These are phyloP conservation scores for Drosophila tristis DNA, from an alignment of 1,140 invertebrate genomes.

Conservation along the genomic window DNA sequence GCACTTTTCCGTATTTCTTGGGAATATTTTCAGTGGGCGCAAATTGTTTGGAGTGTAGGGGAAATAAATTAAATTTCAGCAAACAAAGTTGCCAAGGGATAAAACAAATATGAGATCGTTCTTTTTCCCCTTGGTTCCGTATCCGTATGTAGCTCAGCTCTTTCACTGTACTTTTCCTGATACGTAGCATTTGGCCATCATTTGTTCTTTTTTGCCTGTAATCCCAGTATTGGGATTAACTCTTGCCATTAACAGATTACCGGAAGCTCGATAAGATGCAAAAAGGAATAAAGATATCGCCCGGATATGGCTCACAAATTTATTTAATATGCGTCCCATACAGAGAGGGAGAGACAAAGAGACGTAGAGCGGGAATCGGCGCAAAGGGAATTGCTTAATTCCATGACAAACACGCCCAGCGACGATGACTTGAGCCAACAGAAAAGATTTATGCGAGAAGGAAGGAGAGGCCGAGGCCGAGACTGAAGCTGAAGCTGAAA, in stretches of 20 bases:
- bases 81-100: no score
- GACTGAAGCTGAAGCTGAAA: no score
- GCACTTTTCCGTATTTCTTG: no score
- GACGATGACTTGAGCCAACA: constrained; percentile 77
- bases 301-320: constrained; percentile 36
- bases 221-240: neutral
- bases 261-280: constrained; percentile 13
- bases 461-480: neutral
- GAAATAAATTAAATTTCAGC: no score
- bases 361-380: neutral
- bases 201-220: neutral
- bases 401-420: constrained; percentile 61
- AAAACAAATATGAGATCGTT: no score
- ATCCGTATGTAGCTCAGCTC: no score
- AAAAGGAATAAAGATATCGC: constrained; percentile 19
- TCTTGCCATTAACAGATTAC: constrained; percentile 41
- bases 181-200: no score
- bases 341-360: constrained; percentile 13
- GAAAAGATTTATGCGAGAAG: constrained; percentile 68
- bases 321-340: constrained; percentile 74
- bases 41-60: no score
- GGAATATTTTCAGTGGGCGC: no score
- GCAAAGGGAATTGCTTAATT: constrained; percentile 76
- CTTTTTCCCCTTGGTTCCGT: no score
- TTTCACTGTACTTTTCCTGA: neutral